Conservation (phyloP, 2,888 invertebrate genomes). For the Merodon equestris region DNA sequence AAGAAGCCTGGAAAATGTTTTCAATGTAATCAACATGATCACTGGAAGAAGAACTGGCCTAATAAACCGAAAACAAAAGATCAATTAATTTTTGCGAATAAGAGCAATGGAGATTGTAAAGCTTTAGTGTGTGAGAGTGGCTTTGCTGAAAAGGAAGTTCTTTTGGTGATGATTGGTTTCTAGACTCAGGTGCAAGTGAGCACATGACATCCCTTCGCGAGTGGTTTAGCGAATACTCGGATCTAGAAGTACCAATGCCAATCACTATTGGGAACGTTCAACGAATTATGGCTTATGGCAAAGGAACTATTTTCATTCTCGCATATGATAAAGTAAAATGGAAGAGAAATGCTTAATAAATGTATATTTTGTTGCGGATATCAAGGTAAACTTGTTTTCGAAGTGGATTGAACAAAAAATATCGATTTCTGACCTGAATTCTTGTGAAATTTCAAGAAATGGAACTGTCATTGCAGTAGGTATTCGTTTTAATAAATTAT, state of each 20-base stretch:
- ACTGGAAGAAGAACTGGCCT: constrained; percentile 37
- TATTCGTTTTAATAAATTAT: constrained; percentile 11
- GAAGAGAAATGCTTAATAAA: constrained; percentile 24
- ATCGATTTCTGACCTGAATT: constrained; percentile 9
- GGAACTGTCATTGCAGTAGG: constrained; percentile 18
- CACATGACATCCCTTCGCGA: constrained; percentile 35
- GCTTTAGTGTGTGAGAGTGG: constrained; percentile 21
- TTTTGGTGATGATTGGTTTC: constrained; percentile 34
- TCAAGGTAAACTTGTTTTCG: constrained; percentile 46
- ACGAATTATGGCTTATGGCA: constrained; percentile 41
- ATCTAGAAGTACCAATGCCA: constrained; percentile 24
- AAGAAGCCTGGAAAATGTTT: constrained; percentile 21
- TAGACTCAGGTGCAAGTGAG: constrained; percentile 42
- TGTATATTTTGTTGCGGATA: constrained; percentile 45
- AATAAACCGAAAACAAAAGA: constrained; percentile 16
- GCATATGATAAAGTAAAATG: constrained; percentile 40
- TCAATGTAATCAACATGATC: constrained; percentile 21
- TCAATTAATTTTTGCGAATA: background rate
- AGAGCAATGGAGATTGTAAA: background rate
- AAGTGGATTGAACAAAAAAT: constrained; percentile 34
- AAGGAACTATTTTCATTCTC: constrained; percentile 38
- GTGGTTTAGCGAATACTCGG: constrained; percentile 2
- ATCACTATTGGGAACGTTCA: constrained; percentile 47
- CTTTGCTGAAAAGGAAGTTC: constrained; percentile 4
- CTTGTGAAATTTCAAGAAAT: constrained; percentile 36